A percentile compares a stretch with the other conserved stretches of the same genome.
phyloP scores from a whole-genome alignment of 2,797 vertebrate genomes.

The Amblyraja radiata region DNA sequence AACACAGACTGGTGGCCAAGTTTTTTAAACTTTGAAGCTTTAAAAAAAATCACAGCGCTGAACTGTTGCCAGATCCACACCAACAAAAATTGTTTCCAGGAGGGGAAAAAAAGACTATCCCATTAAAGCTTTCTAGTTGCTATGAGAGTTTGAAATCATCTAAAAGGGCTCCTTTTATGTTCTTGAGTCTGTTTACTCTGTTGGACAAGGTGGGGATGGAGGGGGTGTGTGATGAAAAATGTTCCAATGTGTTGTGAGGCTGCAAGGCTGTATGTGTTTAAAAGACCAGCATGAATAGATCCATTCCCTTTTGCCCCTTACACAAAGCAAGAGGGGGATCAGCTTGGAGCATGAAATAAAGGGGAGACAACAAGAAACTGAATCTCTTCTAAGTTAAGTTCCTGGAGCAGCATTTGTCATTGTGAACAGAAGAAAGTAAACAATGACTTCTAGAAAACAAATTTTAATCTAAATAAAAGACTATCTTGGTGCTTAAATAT shows the following conservation, averaged over 20 bases:
- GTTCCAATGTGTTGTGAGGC: slow-evolving; percentile 40
- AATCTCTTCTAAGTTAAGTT: slow-evolving; percentile 33
- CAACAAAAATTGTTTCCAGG: slow-evolving; percentile 31
- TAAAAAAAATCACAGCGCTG: slow-evolving; percentile 7
- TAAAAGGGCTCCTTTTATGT: slow-evolving; percentile 50
- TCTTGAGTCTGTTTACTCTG: slow-evolving; percentile 51
- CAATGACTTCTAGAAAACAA: slow-evolving; percentile 48
- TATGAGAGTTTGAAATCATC: slow-evolving; percentile 47
- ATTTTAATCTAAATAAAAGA: neutral
- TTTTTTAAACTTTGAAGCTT: slow-evolving; percentile 22
- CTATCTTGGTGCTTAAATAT: neutral
- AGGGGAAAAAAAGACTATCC: slow-evolving; percentile 14
- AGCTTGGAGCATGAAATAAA: slow-evolving; percentile 40
- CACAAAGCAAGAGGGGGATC: slow-evolving; percentile 43
- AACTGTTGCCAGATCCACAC: slow-evolving; percentile 7
- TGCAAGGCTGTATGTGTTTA: slow-evolving; percentile 47
- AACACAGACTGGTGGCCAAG: slow-evolving; percentile 2
- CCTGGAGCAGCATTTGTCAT: slow-evolving; percentile 39
- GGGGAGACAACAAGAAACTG: slow-evolving; percentile 40
- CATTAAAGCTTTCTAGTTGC: slow-evolving; percentile 45
- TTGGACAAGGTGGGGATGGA: neutral
- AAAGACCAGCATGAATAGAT: slow-evolving; percentile 45
- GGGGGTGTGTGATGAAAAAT: slow-evolving; percentile 42
- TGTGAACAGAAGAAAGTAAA: slow-evolving; percentile 47
- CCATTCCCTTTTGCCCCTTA: slow-evolving; percentile 50